A percentile compares a stretch with the other conserved stretches of the same genome.
These are phyloP conservation scores for Ceramica pisi DNA, from an alignment of 2,888 invertebrate species.

Conservation along the genomic window DNA sequence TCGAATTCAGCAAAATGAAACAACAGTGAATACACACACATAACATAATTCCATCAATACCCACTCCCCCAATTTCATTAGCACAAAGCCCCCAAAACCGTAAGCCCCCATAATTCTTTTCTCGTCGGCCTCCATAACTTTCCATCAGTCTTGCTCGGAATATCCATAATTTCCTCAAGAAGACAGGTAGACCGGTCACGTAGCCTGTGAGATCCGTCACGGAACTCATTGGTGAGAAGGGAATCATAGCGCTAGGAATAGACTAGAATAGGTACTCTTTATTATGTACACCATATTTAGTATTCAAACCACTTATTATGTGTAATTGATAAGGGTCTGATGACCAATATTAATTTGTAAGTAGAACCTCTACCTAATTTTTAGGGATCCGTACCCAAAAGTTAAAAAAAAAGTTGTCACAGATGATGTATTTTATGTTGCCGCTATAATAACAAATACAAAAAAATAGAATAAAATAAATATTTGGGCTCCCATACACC, in stretches of 20 bases:
- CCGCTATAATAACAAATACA: no score
- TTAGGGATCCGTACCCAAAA: no score
- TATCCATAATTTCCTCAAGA: constrained; percentile 47
- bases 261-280: no score
- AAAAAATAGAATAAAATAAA: no score
- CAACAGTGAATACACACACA: neutral
- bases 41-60: neutral
- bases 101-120: constrained; percentile 36
- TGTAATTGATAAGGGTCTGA: no score
- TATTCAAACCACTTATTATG: no score
- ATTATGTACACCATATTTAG: no score
- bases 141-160: constrained; percentile 33
- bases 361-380: no score
- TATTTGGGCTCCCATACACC: no score
- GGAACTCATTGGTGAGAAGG: constrained; percentile 32
- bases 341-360: no score
- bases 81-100: constrained; percentile 1
- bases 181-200: constrained; percentile 57
- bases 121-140: constrained; percentile 35
- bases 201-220: constrained; percentile 60
- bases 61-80: constrained; percentile 26
- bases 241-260: neutral
- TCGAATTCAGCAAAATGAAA: neutral
- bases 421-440: no score
- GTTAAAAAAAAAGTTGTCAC: no score